Evolutionary conservation across 2,113 vertebrate genomes (phyloP).

Genomic region (Caranx ignobilis): DNA sequence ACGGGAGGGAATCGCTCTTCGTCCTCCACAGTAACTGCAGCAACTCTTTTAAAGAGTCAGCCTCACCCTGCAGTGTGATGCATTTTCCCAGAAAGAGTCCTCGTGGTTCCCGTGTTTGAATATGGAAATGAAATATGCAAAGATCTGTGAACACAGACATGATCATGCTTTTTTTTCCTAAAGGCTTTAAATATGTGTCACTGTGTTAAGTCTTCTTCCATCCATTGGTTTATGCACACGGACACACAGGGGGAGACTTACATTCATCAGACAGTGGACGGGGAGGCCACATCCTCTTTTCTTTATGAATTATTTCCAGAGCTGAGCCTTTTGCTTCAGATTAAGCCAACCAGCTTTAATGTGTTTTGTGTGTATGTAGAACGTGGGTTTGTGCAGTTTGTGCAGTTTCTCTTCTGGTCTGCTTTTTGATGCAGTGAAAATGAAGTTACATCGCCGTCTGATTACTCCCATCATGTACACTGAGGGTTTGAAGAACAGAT

Average conservation of each 20-base stretch:
- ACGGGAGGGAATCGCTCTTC: background rate
- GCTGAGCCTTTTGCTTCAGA: conserved; percentile 68
- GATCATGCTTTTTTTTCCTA: background rate
- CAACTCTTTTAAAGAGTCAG: background rate
- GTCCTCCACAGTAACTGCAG: background rate
- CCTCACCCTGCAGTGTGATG: background rate
- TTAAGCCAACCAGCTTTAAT: conserved; percentile 52
- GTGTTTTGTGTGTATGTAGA: conserved; percentile 23
- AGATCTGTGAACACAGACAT: conserved; percentile 13
- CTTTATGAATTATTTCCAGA: conserved; percentile 71
- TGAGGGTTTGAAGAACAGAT: background rate
- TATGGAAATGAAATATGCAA: conserved; percentile 70
- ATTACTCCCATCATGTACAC: background rate
- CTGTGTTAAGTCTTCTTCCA: background rate
- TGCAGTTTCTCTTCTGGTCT: background rate
- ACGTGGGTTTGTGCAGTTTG: too few relatives aligned
- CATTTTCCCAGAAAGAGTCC: background rate
- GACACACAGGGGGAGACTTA: conserved; percentile 3
- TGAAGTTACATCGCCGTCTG: background rate
- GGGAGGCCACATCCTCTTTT: conserved; percentile 46
- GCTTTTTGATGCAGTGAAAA: conserved; percentile 24
- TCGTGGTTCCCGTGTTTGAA: conserved; percentile 50
- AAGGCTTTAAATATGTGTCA: conserved; percentile 19
- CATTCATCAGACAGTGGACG: conserved; percentile 20
- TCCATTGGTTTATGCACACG: background rate